These are phyloP conservation scores for Poicephalus gulielmi DNA, from an alignment of 2,113 vertebrate genomes.

Conservation along the genomic window DNA sequence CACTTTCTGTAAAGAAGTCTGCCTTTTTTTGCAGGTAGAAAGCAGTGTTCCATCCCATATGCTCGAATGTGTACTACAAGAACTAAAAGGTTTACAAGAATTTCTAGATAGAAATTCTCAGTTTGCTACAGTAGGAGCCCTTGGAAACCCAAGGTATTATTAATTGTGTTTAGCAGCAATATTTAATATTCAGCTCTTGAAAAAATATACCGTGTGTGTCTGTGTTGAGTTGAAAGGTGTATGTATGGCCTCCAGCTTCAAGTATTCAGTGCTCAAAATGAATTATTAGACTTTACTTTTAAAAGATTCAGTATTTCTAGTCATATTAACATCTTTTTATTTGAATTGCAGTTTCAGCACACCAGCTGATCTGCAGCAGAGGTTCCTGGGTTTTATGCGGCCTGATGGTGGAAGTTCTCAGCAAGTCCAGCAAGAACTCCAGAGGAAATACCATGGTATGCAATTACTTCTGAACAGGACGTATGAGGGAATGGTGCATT, in stretches of 20 bases:
- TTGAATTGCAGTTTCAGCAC: conserved; percentile 78
- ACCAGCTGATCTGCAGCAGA: conserved; percentile 88
- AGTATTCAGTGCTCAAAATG: neutral
- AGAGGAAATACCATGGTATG: conserved; percentile 93
- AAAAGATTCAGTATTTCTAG: neutral
- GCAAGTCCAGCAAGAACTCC: conserved; percentile 95
- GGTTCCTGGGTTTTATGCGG: conserved; percentile 89
- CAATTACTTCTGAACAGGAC: neutral
- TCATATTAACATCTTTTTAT: neutral
- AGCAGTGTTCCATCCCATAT: conserved; percentile 84
- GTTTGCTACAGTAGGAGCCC: conserved; percentile 84
- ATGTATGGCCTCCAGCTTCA: neutral
- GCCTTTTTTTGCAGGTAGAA: conserved; percentile 81
- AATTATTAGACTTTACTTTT: neutral
- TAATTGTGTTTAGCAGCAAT: neutral
- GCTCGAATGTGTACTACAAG: conserved; percentile 84
- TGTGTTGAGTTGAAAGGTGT: neutral
- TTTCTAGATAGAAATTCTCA: conserved; percentile 96
- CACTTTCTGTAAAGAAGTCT: neutral
- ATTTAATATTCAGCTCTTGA: neutral
- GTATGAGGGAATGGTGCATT: neutral
- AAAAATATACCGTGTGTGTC: fast-evolving
- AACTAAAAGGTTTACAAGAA: conserved; percentile 88
- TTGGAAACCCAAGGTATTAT: conserved; percentile 87
- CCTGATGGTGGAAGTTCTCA: conserved; percentile 90